A percentile compares a stretch with the other conserved stretches of the same genome.
phyloP scores from a whole-genome alignment of 2,113 vertebrate genomes.

The Bucco capensis region DNA sequence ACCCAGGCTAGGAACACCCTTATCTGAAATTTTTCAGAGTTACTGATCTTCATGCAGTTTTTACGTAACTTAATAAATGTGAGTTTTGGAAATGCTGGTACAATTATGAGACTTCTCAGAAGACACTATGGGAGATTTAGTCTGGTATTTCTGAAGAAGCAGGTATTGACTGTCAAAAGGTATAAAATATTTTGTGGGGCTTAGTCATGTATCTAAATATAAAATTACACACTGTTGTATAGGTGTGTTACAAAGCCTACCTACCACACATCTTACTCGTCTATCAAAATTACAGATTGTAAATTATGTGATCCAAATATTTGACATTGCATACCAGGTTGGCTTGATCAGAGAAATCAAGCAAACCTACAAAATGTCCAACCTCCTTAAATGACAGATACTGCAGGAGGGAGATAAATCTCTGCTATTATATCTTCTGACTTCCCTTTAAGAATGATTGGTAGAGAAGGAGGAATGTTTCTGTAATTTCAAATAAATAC shows the following conservation, averaged over 20 bases:
- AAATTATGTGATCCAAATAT: background rate
- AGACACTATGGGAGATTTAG: background rate
- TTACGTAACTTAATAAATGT: background rate
- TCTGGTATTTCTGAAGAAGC: background rate
- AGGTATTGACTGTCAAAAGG: background rate
- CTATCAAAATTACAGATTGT: background rate
- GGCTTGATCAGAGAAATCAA: background rate
- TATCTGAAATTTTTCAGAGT: background rate
- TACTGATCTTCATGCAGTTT: background rate
- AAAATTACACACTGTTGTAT: background rate
- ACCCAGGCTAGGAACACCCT: background rate
- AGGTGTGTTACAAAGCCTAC: background rate
- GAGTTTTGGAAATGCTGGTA: background rate
- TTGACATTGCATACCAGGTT: fast-evolving
- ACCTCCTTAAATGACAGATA: background rate
- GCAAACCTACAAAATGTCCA: background rate
- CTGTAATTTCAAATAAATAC: background rate
- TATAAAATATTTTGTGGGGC: background rate
- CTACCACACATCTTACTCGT: background rate
- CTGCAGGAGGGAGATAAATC: background rate
- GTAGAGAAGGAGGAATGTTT: background rate
- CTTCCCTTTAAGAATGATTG: background rate
- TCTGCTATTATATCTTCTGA: background rate
- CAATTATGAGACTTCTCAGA: background rate
- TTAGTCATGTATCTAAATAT: background rate